Conservation (phyloP, 1,140 invertebrate genomes). For the Caenorhabditis elegans region WBcel235 BX284603.4:1861501-1862000, state of each 20-base stretch:
- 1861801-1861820: conserved; percentile 2
- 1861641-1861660: too few species aligned
- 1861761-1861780: conserved; percentile 11
- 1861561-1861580: not conserved
- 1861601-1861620: not conserved
- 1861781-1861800: conserved; percentile 23
- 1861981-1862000: too few species aligned
- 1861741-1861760: not conserved
- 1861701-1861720: not conserved
- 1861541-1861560: too few species aligned
- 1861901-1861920: too few species aligned
- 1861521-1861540: too few species aligned
- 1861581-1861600: not conserved
- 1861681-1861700: not conserved
- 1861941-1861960: too few species aligned
- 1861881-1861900: too few species aligned
- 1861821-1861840: not conserved
- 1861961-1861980: too few species aligned
- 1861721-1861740: not conserved
- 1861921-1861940: too few species aligned
- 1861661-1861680: not conserved
- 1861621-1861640: not conserved
- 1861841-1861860: not conserved
- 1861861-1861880: too few species aligned
- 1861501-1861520: too few species aligned